Evolutionary conservation across 2,797 vertebrate species (phyloP).

Genomic region (Pseudochirops cupreus): DNA sequence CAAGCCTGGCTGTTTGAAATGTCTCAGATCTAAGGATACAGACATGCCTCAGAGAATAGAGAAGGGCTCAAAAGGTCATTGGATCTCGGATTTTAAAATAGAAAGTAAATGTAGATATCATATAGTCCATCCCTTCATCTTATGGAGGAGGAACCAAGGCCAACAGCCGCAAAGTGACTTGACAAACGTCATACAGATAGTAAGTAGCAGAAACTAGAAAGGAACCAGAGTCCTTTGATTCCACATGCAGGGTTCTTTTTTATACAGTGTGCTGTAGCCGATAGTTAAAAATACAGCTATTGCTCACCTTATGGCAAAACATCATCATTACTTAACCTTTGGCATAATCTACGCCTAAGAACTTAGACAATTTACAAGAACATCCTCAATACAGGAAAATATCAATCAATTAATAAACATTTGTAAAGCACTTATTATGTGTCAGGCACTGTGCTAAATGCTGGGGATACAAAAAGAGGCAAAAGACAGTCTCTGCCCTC

Average conservation of each 20-base stretch:
- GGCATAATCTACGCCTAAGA: background rate
- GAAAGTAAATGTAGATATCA: background rate
- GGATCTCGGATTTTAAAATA: background rate
- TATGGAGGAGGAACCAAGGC: background rate
- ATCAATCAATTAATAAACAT: background rate
- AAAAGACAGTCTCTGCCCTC: background rate
- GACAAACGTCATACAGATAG: background rate
- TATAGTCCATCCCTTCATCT: background rate
- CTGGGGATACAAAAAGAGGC: background rate
- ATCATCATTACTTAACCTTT: background rate
- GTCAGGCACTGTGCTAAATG: background rate
- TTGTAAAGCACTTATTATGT: background rate
- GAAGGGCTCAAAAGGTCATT: background rate
- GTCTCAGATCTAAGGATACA: background rate
- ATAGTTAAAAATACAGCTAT: background rate
- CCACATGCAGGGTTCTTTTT: background rate
- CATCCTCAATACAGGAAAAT: background rate
- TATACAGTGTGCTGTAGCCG: background rate
- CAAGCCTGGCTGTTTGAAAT: background rate
- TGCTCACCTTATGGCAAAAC: background rate
- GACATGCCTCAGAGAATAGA: background rate
- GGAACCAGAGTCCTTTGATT: background rate
- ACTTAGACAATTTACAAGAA: background rate
- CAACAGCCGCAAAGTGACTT: background rate
- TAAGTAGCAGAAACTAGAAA: background rate